Evolutionary conservation across 1,140 invertebrate genomes (phyloP).

Genomic region (Hyles euphorbiae): DNA sequence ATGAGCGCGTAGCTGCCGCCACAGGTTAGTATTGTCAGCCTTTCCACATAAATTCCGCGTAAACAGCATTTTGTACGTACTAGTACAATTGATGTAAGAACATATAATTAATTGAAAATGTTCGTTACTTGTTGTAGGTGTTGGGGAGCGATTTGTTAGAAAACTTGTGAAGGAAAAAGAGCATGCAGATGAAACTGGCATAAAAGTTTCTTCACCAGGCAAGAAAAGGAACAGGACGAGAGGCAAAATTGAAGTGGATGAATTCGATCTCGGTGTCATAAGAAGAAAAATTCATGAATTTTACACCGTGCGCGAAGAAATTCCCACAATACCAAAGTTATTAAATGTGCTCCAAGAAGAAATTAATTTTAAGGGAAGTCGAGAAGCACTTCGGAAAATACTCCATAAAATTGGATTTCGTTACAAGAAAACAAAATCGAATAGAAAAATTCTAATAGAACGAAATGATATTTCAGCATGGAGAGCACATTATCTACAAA

Average conservation of each 20-base stretch:
- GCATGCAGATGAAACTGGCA: slow-evolving; percentile 4
- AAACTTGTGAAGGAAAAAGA: not conserved
- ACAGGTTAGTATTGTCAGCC: not conserved
- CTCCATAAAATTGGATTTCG: slow-evolving; percentile 5
- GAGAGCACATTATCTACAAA: slow-evolving; percentile 6
- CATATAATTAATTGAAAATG: not conserved
- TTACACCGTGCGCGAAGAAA: slow-evolving; percentile 5
- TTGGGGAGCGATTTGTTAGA: not conserved
- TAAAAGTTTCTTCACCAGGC: slow-evolving; percentile 4
- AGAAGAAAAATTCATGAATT: slow-evolving; percentile 9
- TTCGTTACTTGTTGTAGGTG: slow-evolving; percentile 2
- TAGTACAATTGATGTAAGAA: not conserved
- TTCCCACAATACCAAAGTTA: slow-evolving; percentile 2
- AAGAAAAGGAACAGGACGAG: slow-evolving; percentile 3
- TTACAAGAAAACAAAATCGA: slow-evolving; percentile 5
- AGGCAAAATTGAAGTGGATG: slow-evolving; percentile 2
- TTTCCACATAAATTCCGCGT: slow-evolving; percentile 1
- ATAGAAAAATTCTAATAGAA: slow-evolving; percentile 7
- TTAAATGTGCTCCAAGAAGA: slow-evolving; percentile 3
- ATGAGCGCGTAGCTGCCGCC: too few relatives aligned
- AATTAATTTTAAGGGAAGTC: slow-evolving; percentile 1
- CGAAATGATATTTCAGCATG: slow-evolving; percentile 8
- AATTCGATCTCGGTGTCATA: slow-evolving; percentile 4
- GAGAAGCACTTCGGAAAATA: slow-evolving; percentile 8
- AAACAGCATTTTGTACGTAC: not conserved